Percentiles rank a stretch among this genome's conserved stretches.
These are phyloP conservation scores for Caenorhabditis parvicauda DNA, from an alignment of 2,888 invertebrate species.

Conservation along the genomic window DNA sequence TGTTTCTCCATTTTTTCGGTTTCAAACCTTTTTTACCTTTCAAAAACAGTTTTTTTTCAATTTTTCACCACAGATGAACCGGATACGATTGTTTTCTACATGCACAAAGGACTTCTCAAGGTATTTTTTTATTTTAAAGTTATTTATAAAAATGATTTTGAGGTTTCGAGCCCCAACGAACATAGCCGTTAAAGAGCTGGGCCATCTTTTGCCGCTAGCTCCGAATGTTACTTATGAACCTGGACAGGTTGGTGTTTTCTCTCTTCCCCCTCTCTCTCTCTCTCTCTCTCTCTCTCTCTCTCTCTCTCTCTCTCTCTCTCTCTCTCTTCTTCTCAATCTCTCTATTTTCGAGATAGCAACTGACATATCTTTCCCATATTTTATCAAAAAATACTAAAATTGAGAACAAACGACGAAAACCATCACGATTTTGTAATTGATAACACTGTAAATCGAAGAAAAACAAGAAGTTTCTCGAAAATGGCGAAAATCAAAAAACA, in stretches of 20 bases:
- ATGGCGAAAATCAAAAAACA: neutral
- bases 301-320: too few relatives aligned
- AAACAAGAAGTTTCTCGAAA: neutral
- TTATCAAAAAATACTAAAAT: too few relatives aligned
- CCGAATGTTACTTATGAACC: constrained; percentile 27
- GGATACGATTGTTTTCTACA: constrained; percentile 13
- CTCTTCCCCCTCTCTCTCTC: constrained; percentile 1
- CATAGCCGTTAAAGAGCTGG: constrained; percentile 35
- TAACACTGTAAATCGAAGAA: neutral
- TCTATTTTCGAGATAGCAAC: too few relatives aligned
- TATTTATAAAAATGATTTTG: neutral
- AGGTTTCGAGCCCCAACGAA: constrained; percentile 30
- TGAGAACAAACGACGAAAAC: neutral
- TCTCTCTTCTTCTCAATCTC: too few relatives aligned
- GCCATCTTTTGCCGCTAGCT: constrained; percentile 22
- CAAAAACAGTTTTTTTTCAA: too few relatives aligned
- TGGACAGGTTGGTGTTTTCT: constrained; percentile 41
- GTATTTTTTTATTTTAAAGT: constrained; percentile 4
- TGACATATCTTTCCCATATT: too few relatives aligned
- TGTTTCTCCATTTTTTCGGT: too few relatives aligned
- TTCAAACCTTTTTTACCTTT: too few relatives aligned
- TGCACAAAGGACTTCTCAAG: constrained; percentile 9
- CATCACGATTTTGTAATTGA: neutral
- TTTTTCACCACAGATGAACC: too few relatives aligned
- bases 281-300: neutral